A percentile compares a stretch with the other conserved stretches of the same genome.
Evolutionary conservation across 2,797 vertebrate genomes (phyloP).

Genomic region (Neosalanx taihuensis): DNA sequence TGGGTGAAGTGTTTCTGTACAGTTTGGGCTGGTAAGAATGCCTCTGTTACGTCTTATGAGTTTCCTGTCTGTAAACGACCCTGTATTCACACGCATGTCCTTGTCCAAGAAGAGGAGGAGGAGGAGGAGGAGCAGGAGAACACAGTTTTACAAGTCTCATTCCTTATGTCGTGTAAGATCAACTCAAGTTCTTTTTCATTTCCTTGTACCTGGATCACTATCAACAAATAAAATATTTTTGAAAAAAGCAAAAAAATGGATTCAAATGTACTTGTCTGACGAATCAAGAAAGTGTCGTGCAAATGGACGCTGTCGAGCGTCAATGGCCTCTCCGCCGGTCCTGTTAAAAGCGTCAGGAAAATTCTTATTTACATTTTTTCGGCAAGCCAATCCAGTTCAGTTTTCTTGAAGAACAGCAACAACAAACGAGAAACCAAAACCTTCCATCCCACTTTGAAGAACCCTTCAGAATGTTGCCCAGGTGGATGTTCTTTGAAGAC

Average conservation of each 20-base stretch:
- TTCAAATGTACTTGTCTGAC: neutral
- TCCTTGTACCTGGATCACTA: conserved; percentile 78
- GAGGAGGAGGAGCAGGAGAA: conserved; percentile 61
- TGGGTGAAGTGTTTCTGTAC: conserved; percentile 71
- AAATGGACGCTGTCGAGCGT: too few relatives aligned
- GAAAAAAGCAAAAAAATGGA: conserved; percentile 62
- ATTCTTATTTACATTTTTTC: neutral
- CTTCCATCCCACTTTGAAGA: conserved; percentile 55
- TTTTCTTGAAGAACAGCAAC: conserved; percentile 44
- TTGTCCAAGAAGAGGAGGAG: conserved; percentile 61
- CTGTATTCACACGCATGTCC: conserved; percentile 75
- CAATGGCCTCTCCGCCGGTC: too few relatives aligned
- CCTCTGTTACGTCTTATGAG: conserved; percentile 61
- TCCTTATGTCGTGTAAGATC: conserved; percentile 72
- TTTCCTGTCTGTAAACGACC: conserved; percentile 59
- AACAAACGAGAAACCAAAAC: conserved; percentile 65
- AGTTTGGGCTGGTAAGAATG: conserved; percentile 45
- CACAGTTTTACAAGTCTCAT: conserved; percentile 67
- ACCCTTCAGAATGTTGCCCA: conserved; percentile 25
- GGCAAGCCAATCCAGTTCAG: conserved; percentile 48
- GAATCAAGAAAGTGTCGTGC: too few relatives aligned
- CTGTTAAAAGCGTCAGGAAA: neutral
- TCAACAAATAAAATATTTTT: conserved; percentile 79
- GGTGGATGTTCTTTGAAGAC: conserved; percentile 9
- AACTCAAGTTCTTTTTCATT: conserved; percentile 67